These are phyloP conservation scores for Hiodon alosoides DNA, from an alignment of 2,113 vertebrate species.

Conservation along the genomic window DNA sequence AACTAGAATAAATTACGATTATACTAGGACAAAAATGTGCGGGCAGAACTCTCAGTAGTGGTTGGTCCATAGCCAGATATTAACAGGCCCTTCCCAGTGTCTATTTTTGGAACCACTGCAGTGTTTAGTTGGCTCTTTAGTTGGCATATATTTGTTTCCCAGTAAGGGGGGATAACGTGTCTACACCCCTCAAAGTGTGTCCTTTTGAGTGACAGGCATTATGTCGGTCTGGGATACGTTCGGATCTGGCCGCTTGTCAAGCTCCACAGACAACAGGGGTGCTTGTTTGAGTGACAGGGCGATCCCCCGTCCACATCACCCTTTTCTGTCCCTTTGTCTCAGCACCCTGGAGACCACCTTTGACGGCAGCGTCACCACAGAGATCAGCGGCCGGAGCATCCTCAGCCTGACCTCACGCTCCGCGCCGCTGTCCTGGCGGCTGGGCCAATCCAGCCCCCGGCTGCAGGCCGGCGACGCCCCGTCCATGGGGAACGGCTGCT, in stretches of 20 bases:
- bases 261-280: neutral
- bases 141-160: neutral
- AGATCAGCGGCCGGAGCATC: slow-evolving; percentile 81
- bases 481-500: slow-evolving; percentile 75
- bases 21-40: slow-evolving; percentile 1
- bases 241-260: neutral
- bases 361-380: slow-evolving; percentile 82
- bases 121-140: neutral
- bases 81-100: slow-evolving; percentile 2
- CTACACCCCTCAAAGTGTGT: neutral
- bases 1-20: neutral
- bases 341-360: slow-evolving; percentile 94
- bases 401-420: slow-evolving; percentile 78
- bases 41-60: slow-evolving; percentile 1
- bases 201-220: neutral
- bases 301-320: neutral
- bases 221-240: neutral
- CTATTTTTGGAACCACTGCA: slow-evolving; percentile 7
- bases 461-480: slow-evolving; percentile 94
- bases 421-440: slow-evolving; percentile 81
- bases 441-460: slow-evolving; percentile 89
- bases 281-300: neutral
- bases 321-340: neutral
- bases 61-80: slow-evolving; percentile 15
- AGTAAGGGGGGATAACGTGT: neutral